phyloP scores from a whole-genome alignment of 2,888 invertebrate species.

The Plebejus argus region DNA sequence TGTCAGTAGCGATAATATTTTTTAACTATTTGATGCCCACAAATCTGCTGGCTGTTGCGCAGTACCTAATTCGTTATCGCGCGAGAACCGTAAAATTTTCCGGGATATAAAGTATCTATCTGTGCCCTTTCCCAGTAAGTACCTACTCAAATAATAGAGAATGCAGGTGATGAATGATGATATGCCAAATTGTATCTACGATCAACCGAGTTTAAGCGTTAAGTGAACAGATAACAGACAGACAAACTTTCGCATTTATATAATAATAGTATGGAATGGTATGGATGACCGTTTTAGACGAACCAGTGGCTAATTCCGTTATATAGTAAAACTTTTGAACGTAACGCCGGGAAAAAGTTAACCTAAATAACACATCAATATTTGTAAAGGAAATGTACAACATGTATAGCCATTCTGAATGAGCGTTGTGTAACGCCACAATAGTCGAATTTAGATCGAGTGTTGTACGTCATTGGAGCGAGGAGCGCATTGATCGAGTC shows the following conservation, averaged over 20 bases:
- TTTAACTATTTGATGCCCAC: no score
- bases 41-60: no score
- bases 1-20: neutral
- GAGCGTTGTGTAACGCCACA: conserved; percentile 62
- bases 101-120: no score
- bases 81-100: no score
- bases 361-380: neutral
- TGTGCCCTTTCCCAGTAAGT: no score
- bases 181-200: no score
- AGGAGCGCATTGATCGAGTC: conserved; percentile 59
- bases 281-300: no score
- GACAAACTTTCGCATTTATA: neutral
- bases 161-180: no score
- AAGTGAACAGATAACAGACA: neutral
- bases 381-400: conserved; percentile 26
- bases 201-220: no score
- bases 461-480: conserved; percentile 62
- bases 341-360: neutral
- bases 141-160: no score
- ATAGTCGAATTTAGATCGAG: conserved; percentile 52
- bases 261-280: neutral
- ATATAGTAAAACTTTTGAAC: neutral
- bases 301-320: neutral
- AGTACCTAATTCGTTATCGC: no score
- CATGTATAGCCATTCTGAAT: conserved; percentile 49